Evolutionary conservation across 2,797 vertebrate species (phyloP).

Genomic region (Sebastes melanostomus): DNA sequence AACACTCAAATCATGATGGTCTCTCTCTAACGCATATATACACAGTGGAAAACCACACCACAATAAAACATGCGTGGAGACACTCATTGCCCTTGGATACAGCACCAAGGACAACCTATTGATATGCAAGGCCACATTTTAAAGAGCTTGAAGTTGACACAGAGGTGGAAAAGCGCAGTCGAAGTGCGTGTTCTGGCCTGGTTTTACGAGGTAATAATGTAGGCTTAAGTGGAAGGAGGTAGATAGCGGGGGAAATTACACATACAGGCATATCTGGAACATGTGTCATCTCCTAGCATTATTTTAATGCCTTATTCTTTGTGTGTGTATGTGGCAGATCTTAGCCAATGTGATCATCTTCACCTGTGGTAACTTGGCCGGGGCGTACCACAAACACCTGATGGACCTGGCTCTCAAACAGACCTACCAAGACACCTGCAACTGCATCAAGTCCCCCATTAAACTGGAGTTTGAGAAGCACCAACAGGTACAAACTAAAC

Average conservation of each 20-base stretch:
- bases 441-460: conserved; percentile 98
- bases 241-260: conserved; percentile 33
- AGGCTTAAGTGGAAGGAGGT: conserved; percentile 22
- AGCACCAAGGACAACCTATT: conserved; percentile 37
- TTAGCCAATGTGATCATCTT: conserved; percentile 97
- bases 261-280: background rate
- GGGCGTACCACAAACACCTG: conserved; percentile 96
- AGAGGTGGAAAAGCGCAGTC: conserved; percentile 22
- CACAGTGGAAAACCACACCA: conserved; percentile 23
- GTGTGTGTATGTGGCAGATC: conserved; percentile 80
- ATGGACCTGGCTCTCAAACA: conserved; percentile 97
- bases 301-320: conserved; percentile 6
- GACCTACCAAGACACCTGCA: conserved; percentile 97
- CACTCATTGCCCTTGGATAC: conserved; percentile 38
- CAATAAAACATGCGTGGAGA: conserved; percentile 47
- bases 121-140: conserved; percentile 43
- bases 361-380: conserved; percentile 94
- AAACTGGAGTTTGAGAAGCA: conserved; percentile 98
- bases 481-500: conserved; percentile 90
- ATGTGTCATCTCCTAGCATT: conserved; percentile 9
- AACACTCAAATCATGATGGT: background rate
- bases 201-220: conserved; percentile 60
- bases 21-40: background rate
- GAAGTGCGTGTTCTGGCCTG: conserved; percentile 28
- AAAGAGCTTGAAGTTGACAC: conserved; percentile 55